Percentiles rank a stretch among this genome's conserved stretches.
Evolutionary conservation across 2,888 invertebrate genomes (phyloP).

Genomic region (Dolomedes plantarius): DNA sequence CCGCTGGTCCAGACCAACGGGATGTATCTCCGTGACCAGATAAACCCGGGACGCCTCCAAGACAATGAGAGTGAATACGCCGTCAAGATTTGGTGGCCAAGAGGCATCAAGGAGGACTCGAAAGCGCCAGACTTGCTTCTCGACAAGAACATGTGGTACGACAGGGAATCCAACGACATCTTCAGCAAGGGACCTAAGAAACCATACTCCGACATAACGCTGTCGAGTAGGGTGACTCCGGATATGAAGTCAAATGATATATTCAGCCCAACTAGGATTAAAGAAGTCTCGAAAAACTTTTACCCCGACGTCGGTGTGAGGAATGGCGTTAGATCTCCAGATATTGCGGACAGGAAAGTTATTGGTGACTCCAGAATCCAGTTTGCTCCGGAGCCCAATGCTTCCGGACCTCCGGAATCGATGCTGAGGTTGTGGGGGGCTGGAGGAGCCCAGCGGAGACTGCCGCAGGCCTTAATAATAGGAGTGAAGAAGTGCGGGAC

Average conservation of each 20-base stretch:
- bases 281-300: not conserved
- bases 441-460: slow-evolving; percentile 73
- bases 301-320: not conserved
- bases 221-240: not conserved
- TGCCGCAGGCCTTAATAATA: slow-evolving; percentile 93
- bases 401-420: slow-evolving; percentile 19
- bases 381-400: not conserved
- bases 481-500: slow-evolving; percentile 97
- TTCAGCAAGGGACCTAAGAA: not conserved
- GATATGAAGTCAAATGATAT: not conserved
- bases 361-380: not conserved
- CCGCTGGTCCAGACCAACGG: slow-evolving; percentile 9
- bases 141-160: not conserved
- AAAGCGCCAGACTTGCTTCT: not conserved
- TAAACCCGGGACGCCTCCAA: not conserved
- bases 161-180: not conserved
- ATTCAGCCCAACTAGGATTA: not conserved
- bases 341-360: not conserved
- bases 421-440: slow-evolving; percentile 51
- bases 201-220: not conserved
- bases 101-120: slow-evolving; percentile 55
- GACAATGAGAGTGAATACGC: slow-evolving; percentile 41
- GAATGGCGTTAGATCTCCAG: not conserved
- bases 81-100: slow-evolving; percentile 57
- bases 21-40: not conserved